These are phyloP conservation scores for Anas acuta DNA, from an alignment of 2,797 vertebrate species.

Conservation along the genomic window DNA sequence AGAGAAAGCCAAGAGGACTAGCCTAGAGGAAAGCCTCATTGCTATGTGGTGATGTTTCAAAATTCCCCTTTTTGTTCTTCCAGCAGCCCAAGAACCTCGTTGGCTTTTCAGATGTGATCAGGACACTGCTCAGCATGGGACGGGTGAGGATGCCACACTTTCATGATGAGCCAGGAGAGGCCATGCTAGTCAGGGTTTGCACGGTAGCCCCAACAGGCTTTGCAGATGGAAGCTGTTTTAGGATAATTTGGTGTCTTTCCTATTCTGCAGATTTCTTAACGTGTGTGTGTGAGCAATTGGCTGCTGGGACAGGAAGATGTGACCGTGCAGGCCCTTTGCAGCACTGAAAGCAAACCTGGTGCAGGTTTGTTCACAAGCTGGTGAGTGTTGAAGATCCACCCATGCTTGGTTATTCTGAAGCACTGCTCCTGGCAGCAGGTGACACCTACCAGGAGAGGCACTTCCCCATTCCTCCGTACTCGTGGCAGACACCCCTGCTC, in stretches of 20 bases:
- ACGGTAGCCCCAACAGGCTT: not conserved
- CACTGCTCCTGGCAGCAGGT: not conserved
- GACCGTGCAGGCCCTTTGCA: not conserved
- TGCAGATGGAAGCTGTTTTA: not conserved
- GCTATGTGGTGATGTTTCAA: fast-evolving
- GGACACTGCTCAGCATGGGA: not conserved
- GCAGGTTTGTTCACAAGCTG: not conserved
- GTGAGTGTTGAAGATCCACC: not conserved
- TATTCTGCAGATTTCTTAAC: not conserved
- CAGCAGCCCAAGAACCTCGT: not conserved
- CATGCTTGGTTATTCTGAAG: fast-evolving
- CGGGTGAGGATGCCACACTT: not conserved
- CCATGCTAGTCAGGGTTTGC: not conserved
- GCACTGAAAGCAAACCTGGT: not conserved
- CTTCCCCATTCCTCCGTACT: not conserved
- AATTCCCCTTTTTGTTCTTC: not conserved
- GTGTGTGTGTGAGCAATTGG: not conserved
- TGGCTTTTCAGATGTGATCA: not conserved
- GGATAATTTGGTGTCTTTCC: not conserved
- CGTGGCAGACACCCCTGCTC: not conserved
- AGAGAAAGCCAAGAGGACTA: not conserved
- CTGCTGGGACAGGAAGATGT: not conserved
- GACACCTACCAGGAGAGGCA: not conserved
- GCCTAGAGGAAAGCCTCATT: not conserved
- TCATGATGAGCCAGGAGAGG: not conserved